phyloP scores from a whole-genome alignment of 2,113 vertebrate species.

The Hemicordylus capensis region DNA sequence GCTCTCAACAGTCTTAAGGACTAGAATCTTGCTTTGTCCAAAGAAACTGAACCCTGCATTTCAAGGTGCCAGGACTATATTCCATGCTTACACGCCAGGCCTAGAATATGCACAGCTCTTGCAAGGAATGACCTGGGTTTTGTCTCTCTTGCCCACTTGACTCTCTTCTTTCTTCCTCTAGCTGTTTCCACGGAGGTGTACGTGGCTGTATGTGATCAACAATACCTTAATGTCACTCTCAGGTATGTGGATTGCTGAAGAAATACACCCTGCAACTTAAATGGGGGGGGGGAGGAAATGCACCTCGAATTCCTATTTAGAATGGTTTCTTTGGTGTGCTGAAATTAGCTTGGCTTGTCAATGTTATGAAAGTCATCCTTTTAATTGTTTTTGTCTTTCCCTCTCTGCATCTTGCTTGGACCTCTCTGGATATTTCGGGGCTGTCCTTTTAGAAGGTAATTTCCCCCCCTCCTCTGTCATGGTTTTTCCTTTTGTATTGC shows the following conservation, averaged over 20 bases:
- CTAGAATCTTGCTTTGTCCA: not conserved
- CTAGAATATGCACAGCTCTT: not conserved
- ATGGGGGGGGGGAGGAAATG: not conserved
- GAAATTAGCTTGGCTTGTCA: not conserved
- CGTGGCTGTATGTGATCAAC: slow-evolving; percentile 98
- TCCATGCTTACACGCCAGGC: no score
- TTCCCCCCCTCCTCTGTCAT: slow-evolving; percentile 31
- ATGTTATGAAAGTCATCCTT: not conserved
- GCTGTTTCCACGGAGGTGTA: slow-evolving; percentile 95
- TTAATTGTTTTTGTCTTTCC: slow-evolving; percentile 43
- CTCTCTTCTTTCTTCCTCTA: slow-evolving; percentile 51
- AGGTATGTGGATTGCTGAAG: slow-evolving; percentile 76
- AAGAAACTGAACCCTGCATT: not conserved
- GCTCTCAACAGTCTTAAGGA: not conserved
- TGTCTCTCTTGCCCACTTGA: not conserved
- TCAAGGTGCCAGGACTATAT: not conserved
- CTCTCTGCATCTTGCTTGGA: slow-evolving; percentile 68
- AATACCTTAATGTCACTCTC: slow-evolving; percentile 98
- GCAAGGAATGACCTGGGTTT: not conserved
- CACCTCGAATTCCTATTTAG: fast-evolving
- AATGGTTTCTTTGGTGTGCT: not conserved
- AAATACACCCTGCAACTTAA: fast-evolving
- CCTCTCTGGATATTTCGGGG: slow-evolving; percentile 69
- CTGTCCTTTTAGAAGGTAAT: slow-evolving; percentile 92
- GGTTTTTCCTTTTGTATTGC: slow-evolving; percentile 25